phyloP scores from a whole-genome alignment of 2,888 invertebrate genomes.

The Oscheius sp. region DNA sequence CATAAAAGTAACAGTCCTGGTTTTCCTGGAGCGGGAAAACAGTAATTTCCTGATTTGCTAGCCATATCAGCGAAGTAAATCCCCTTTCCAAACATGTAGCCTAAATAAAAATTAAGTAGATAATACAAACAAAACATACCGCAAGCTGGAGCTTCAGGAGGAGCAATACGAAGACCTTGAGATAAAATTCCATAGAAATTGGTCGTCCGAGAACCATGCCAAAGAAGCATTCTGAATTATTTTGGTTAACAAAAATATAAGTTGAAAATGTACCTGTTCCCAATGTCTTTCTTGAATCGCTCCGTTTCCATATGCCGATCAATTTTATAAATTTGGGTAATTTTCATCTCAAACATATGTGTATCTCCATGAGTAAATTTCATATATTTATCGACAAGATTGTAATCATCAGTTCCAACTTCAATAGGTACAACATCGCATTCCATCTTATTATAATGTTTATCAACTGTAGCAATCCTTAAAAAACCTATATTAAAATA shows the following conservation, averaged over 20 bases:
- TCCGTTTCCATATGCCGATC: slow-evolving; percentile 70
- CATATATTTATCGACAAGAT: slow-evolving; percentile 73
- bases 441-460: slow-evolving; percentile 87
- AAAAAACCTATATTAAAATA: neutral
- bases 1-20: slow-evolving; percentile 71
- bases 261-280: slow-evolving; percentile 70
- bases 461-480: slow-evolving; percentile 79
- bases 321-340: slow-evolving; percentile 72
- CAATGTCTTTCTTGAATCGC: slow-evolving; percentile 70
- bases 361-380: slow-evolving; percentile 73
- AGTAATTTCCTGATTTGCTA: slow-evolving; percentile 75
- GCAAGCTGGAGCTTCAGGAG: slow-evolving; percentile 73
- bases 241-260: neutral
- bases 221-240: slow-evolving; percentile 72
- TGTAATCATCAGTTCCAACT: slow-evolving; percentile 66
- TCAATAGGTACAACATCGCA: slow-evolving; percentile 78
- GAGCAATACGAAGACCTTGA: slow-evolving; percentile 74
- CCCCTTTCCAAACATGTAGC: slow-evolving; percentile 75
- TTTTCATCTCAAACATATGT: slow-evolving; percentile 73
- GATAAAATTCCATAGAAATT: slow-evolving; percentile 74
- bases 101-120: slow-evolving; percentile 57
- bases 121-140: slow-evolving; percentile 12
- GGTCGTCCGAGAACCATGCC: slow-evolving; percentile 74
- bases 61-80: slow-evolving; percentile 75
- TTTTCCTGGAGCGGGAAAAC: slow-evolving; percentile 71